Percentiles rank a stretch among this genome's conserved stretches.
Conservation (phyloP, 2,113 vertebrate species). For the Panthera uncia region DNA sequence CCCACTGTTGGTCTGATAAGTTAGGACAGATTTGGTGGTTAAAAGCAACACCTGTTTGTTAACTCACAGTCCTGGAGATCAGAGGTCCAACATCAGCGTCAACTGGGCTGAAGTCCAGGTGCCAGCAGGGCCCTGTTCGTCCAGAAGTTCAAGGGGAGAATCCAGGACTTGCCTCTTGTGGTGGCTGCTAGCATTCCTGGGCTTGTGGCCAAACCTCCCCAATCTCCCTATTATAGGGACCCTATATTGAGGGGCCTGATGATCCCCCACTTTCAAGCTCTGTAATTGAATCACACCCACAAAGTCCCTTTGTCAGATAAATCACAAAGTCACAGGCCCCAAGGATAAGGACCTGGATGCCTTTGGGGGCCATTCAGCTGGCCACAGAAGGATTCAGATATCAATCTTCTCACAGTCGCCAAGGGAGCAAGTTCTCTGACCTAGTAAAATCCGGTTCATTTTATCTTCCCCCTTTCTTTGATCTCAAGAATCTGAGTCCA, state of each 20-base stretch:
- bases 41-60: not conserved
- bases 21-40: not conserved
- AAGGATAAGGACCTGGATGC: not conserved
- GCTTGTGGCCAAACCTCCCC: not conserved
- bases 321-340: too few relatives aligned
- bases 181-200: not conserved
- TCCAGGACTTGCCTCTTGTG: too few relatives aligned
- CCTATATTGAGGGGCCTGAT: not conserved
- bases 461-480: not conserved
- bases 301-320: not conserved
- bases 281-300: not conserved
- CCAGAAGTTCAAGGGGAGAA: too few relatives aligned
- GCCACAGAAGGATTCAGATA: not conserved
- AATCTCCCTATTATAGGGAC: not conserved
- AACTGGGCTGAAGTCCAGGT: not conserved
- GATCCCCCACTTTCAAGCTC: not conserved
- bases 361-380: not conserved
- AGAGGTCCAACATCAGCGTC: not conserved
- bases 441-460: not conserved
- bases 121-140: too few relatives aligned
- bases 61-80: not conserved
- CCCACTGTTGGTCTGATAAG: rapidly evolving
- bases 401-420: not conserved
- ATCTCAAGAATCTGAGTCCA: not conserved
- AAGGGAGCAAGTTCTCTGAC: not conserved